These are phyloP conservation scores for Diaprepes abbreviatus DNA, from an alignment of 2,888 invertebrate species.

Conservation along the genomic window DNA sequence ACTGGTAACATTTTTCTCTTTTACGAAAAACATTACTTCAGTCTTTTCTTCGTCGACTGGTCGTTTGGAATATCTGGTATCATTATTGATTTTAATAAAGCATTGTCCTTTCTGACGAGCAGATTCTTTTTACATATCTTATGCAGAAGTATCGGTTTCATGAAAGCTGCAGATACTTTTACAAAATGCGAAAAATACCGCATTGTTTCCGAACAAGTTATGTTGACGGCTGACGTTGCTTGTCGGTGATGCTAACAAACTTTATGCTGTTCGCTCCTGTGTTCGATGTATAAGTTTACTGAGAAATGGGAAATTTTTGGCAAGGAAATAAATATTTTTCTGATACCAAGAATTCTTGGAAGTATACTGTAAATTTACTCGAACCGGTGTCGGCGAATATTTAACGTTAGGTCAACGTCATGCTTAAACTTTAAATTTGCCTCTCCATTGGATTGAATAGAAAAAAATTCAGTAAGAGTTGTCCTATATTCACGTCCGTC, in stretches of 20 bases:
- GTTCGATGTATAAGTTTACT: constrained; percentile 39
- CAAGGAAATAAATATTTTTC: constrained; percentile 37
- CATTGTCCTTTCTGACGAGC: constrained; percentile 47
- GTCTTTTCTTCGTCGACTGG: constrained; percentile 15
- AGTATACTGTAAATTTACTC: background rate
- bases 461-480: too few relatives aligned
- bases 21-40: constrained; percentile 18
- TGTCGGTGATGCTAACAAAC: constrained; percentile 27
- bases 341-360: background rate
- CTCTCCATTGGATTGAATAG: too few relatives aligned
- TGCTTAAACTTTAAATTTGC: too few relatives aligned
- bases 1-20: constrained; percentile 11
- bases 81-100: constrained; percentile 50
- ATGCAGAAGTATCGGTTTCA: constrained; percentile 47
- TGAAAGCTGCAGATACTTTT: constrained; percentile 44
- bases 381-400: too few relatives aligned
- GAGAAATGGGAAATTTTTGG: constrained; percentile 47
- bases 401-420: too few relatives aligned
- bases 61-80: constrained; percentile 40
- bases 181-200: constrained; percentile 48
- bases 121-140: constrained; percentile 48
- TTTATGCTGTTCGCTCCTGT: constrained; percentile 15
- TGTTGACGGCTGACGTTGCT: constrained; percentile 45
- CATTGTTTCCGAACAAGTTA: constrained; percentile 46
- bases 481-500: too few relatives aligned